Evolutionary conservation across 2,797 vertebrate genomes (phyloP), one percentile per base, ranked within the genome.

Genomic region (Gastrophryne carolinensis): DNA sequence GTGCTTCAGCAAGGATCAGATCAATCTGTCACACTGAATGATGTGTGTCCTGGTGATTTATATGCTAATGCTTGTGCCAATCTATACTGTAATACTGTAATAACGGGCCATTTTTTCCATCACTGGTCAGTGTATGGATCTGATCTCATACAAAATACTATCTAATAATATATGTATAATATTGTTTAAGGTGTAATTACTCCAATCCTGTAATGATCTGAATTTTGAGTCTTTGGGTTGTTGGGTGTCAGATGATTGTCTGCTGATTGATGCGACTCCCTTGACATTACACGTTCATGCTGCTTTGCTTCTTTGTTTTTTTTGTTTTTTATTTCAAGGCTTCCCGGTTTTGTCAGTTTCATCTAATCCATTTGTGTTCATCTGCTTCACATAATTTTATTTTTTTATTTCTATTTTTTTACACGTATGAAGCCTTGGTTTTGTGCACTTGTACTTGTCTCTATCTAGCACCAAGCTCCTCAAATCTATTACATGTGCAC

Each of bases 221-320:
- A 26, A 56, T 56, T 19, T 41, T 13, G 21, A 56, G 52, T 27
- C 17, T 24, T 39, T 12, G 15, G 50, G 35, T 49, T 44, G 7
- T 13, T n/a, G n/a, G n/a, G n/a, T n/a, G 53, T 75, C 54, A 17
- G 7, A 24, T 56, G 74, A 57, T 70, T 57, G 65, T 39, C 65
- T 63, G 21, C 5, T 58, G 30, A 65, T 64, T 41, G 30, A 44
- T 44, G 37, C 11, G 3, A 17, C 34, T 37, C 4, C 2, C 21
- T 41, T 44, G 9, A 24, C 24, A 27, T 62, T 44, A 11, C 34
- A 24, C 57, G 50, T 23, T 44, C 21, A 32, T 12, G 12, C 49
- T 47, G 35, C n/a, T 39, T 19, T 53, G 52, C 65, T 68, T 56
- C 19, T 21, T 41, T n/a, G 17, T 21, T 29, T 23, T 23, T 2